phyloP scores from a whole-genome alignment of 1,140 invertebrate species.

The Meteorus sp. region DNA sequence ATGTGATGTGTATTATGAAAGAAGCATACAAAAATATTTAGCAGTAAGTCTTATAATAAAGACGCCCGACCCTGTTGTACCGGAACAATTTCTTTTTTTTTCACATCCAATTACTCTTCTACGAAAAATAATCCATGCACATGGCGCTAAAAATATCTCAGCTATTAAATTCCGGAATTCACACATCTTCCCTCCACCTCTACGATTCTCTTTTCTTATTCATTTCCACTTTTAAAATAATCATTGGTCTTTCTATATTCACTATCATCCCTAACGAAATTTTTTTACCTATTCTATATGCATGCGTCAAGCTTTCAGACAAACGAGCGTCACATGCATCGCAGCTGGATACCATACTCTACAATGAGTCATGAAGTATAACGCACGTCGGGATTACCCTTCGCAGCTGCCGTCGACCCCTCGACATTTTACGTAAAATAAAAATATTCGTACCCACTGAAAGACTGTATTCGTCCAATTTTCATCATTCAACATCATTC shows the following conservation, averaged over 20 bases:
- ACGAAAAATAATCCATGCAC: background rate
- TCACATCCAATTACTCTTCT: background rate
- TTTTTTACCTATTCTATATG: background rate
- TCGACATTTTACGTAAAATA: background rate
- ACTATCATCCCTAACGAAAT: too few relatives aligned
- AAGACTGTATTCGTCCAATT: too few relatives aligned
- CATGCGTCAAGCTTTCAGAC: background rate
- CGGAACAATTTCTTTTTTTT: background rate
- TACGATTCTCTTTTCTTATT: too few relatives aligned
- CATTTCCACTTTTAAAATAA: too few relatives aligned
- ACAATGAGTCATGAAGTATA: constrained; percentile 10
- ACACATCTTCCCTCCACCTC: too few relatives aligned
- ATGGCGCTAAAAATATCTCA: background rate
- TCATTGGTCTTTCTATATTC: too few relatives aligned
- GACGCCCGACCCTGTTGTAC: constrained; percentile 38
- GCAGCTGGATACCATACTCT: constrained; percentile 15
- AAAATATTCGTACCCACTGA: too few relatives aligned
- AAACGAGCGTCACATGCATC: constrained; percentile 3
- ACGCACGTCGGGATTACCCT: background rate
- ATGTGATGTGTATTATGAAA: constrained; percentile 57
- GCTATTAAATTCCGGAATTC: too few relatives aligned
- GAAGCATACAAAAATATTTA: constrained; percentile 53
- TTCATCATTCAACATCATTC: too few relatives aligned
- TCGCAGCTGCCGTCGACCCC: background rate
- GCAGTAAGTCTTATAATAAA: constrained; percentile 54